These are phyloP conservation scores for Melanostigma gelatinosum DNA, from an alignment of 2,113 vertebrate species.

Conservation along the genomic window DNA sequence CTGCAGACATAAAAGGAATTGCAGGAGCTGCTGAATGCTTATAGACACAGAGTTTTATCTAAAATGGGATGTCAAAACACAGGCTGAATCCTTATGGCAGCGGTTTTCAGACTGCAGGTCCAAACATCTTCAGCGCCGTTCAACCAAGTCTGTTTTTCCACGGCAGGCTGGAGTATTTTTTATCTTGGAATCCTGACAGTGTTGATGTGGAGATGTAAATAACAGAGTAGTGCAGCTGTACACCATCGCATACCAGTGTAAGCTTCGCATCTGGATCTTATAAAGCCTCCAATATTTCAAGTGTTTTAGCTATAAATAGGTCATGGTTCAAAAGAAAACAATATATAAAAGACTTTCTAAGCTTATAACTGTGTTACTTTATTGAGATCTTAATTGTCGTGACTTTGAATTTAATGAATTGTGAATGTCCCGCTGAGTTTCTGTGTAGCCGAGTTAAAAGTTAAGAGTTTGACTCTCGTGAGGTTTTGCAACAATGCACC, in stretches of 20 bases:
- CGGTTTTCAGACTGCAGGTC: background rate
- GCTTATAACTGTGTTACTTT: slow-evolving; percentile 4
- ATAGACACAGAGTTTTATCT: slow-evolving; percentile 19
- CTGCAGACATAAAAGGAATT: slow-evolving; percentile 24
- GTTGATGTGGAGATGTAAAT: slow-evolving; percentile 72
- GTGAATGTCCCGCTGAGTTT: background rate
- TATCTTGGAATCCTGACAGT: slow-evolving; percentile 68
- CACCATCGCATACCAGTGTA: slow-evolving; percentile 67
- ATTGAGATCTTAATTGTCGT: slow-evolving; percentile 37
- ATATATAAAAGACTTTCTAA: background rate
- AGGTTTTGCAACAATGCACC: slow-evolving; percentile 28
- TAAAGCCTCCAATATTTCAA: slow-evolving; percentile 68
- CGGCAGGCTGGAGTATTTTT: slow-evolving; percentile 61
- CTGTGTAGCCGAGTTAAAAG: slow-evolving; percentile 11
- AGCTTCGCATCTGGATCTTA: slow-evolving; percentile 80
- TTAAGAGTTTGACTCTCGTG: slow-evolving; percentile 10
- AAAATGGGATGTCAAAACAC: slow-evolving; percentile 40
- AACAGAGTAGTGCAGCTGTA: slow-evolving; percentile 66
- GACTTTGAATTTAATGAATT: slow-evolving; percentile 32
- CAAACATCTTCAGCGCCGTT: slow-evolving; percentile 5
- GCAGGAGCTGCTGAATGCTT: slow-evolving; percentile 13
- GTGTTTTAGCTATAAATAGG: slow-evolving; percentile 68
- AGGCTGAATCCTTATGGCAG: slow-evolving; percentile 25
- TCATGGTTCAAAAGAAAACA: slow-evolving; percentile 12
- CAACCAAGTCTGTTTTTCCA: slow-evolving; percentile 66